Evolutionary conservation across 2,113 vertebrate species (phyloP), one percentile per base, ranked within the genome.

Genomic region (Hippocampus mohnikei): DNA sequence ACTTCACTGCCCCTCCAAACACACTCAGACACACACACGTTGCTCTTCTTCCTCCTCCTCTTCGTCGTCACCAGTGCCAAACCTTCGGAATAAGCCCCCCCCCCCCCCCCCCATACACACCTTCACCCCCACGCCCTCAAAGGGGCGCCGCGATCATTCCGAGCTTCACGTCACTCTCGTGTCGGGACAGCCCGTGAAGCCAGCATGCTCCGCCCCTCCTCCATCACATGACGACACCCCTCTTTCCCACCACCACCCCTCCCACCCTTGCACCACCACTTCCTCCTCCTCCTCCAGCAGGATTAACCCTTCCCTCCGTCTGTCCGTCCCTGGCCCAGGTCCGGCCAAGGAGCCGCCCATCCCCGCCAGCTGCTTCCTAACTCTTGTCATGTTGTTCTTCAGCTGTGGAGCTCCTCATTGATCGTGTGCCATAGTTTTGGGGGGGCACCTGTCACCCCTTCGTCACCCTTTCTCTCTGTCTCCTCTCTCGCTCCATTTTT

Each of bases 111-210:
- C 10, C 21, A 18, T 8, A 13, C 23, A n/a, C 50, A 53, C 50
- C 8, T 53, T 16, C 50, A 23, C 52, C 21, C 21, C 52, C 53
- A 8, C 12, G 7, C 53, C n/a, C n/a, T 10, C 48, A 53, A 40
- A 52, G 23, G 65, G 50, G 89, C 91, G 92, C 92, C 92, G 90
- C 91, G 92, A 91, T 85, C 85, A 92, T 92, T 90, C 84, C 56
- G 56, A 59, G 25, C 55, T 88, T 92, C 91, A 90, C 90, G 91
- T 93, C 92, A 83, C 89, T 89, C 92, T 92, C 92, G 87, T 93
- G 90, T 92, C 55, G 82, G 93, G 92, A 93, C 92, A 93, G 92
- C 90, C 90, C 91, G 93, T 93, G 93, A 93, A 92, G 93, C 90
- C 92, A 93, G 91, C 93, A 93, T 93, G 92, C 90, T 91, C 90